Percentiles rank a stretch among this genome's conserved stretches.
Evolutionary conservation across 30 jellyfish, hydroid and myxozoan species (phyloP).

Genomic region (Hydra vulgaris): DNA sequence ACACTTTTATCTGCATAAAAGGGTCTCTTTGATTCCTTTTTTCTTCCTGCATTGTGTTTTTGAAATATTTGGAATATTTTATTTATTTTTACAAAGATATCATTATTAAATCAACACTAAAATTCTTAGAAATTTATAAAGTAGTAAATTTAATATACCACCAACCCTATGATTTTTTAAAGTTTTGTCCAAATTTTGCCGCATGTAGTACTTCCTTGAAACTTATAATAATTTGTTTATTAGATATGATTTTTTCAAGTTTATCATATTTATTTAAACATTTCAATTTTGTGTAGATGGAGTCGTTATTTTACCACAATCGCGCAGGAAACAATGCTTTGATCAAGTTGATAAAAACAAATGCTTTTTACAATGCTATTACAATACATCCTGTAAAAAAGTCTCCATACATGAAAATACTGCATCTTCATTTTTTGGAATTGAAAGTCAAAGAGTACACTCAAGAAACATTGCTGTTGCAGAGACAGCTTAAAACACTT

Average conservation of each 20-base stretch:
- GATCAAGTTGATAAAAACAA: conserved; percentile 60
- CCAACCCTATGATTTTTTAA: too few species aligned
- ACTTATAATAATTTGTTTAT: too few species aligned
- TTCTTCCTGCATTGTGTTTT: too few species aligned
- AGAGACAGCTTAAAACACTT: conserved; percentile 45
- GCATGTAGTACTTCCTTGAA: too few species aligned
- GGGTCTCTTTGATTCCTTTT: too few species aligned
- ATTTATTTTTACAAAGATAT: too few species aligned
- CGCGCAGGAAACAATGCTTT: conserved; percentile 66
- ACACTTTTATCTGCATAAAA: too few species aligned
- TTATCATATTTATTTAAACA: background rate
- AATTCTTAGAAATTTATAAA: too few species aligned
- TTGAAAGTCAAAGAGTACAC: conserved; percentile 68
- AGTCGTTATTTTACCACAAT: conserved; percentile 88
- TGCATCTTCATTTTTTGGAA: conserved; percentile 84
- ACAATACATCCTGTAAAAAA: conserved; percentile 83
- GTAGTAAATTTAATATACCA: too few species aligned
- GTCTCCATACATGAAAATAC: conserved; percentile 83
- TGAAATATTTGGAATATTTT: too few species aligned
- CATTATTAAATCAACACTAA: too few species aligned
- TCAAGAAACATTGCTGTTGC: conserved; percentile 49
- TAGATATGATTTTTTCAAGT: background rate
- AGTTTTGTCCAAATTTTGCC: too few species aligned
- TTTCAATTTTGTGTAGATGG: conserved; percentile 50
- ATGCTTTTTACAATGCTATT: conserved; percentile 90